These are phyloP conservation scores for Toxotes chatareus DNA, from an alignment of 2,113 vertebrate species.

Conservation along the genomic window DNA sequence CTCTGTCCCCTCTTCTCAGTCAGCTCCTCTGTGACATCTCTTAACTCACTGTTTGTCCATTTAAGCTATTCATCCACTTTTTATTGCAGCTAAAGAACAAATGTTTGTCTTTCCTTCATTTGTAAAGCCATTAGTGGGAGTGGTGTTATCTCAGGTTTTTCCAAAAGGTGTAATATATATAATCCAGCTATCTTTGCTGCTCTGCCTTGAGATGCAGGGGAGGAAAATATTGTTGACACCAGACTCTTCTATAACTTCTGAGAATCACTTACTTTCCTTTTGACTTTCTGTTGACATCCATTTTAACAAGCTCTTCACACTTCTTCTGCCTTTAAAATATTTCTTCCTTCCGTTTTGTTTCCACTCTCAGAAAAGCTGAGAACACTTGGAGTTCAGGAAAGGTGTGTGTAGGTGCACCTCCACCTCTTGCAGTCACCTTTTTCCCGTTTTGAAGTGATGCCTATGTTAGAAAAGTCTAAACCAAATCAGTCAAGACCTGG, in stretches of 20 bases:
- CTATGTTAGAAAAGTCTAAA: no score
- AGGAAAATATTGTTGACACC: background rate
- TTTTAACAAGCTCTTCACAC: background rate
- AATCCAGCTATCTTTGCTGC: slow-evolving; percentile 9
- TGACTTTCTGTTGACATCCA: background rate
- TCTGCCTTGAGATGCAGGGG: background rate
- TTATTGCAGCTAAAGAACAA: slow-evolving; percentile 23
- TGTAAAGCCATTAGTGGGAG: slow-evolving; percentile 36
- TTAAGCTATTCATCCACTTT: slow-evolving; percentile 45
- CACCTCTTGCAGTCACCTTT: background rate
- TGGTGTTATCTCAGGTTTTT: slow-evolving; percentile 35
- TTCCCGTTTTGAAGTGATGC: slow-evolving; percentile 4
- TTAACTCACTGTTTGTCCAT: slow-evolving; percentile 42
- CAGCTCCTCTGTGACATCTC: slow-evolving; percentile 14
- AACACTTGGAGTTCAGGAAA: background rate
- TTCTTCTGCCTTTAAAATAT: background rate
- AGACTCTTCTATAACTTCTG: background rate
- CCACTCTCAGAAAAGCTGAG: slow-evolving; percentile 10
- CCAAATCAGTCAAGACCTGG: no score
- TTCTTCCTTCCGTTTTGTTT: background rate
- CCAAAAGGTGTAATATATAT: slow-evolving; percentile 36
- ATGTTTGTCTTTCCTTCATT: slow-evolving; percentile 48
- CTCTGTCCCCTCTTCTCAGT: background rate
- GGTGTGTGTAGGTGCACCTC: background rate
- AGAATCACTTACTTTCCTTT: slow-evolving; percentile 4